Base-by-base conservation (phyloP, 2,113 vertebrate species). In the Brachypteracias leptosomus region DNA sequence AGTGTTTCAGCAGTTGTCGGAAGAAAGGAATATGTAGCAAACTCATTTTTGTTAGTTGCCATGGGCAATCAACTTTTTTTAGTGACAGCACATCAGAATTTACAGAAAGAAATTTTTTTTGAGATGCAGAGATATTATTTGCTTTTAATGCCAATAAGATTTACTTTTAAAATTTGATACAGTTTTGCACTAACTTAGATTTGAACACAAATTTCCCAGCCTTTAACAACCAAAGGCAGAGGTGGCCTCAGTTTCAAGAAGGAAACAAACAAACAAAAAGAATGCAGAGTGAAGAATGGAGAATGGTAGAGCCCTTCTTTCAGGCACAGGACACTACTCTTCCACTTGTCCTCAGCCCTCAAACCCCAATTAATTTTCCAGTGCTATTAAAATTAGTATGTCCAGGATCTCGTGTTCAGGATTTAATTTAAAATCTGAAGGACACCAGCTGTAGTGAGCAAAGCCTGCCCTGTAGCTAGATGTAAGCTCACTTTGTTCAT, bases 401-500 rank as follows among this genome's bases (percentile, higher is more conserved):
- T 80, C 11, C 18, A 49, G 63, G 22, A 35, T 71, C 46, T 87
- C 21, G 7, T 66, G 33, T 42, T 95, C 44, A 59, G 61, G 28
- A 35, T 87, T 91, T 74, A 4, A 28, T 84, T 62, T 84, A 57
- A 80, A 86, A 94, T 57, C 29, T 20, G 68, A 29, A 85, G 17
- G 57, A 94, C 28, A 42, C 24, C 47, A 75, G 22, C n/a, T 65
- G 51, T 42, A 46, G 54, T 59, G 38, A 81, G 75, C 59, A 75
- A 79, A 92, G 38, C 33, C 13, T 81, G 22, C 31, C 52, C 29
- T 55, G 47, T 52, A 52, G 74, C 40, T 52, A 80, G 16, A 83
- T 28, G n/a, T 40, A 35, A 57, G 14, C 62, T 95, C 31, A 42
- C n/a, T 87, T 85, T 90, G 35, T 62, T 96, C 24, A 38, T 65